Base-by-base conservation (phyloP, 2,797 vertebrate genomes). In the Acrossocheilus wenchowensis region DNA sequence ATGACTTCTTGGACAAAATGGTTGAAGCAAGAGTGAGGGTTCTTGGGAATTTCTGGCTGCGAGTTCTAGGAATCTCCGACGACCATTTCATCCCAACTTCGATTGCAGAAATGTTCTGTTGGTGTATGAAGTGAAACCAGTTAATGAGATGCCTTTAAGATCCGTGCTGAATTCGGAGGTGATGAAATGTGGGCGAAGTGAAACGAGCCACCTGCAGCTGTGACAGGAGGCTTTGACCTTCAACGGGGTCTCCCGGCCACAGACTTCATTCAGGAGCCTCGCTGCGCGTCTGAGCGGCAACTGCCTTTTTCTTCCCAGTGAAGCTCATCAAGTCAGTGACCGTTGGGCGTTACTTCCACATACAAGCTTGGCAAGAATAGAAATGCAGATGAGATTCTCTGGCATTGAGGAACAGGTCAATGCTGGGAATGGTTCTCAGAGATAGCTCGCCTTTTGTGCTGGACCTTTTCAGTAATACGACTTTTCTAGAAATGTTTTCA, bases 311-410 rank as follows among this genome's bases (percentile, higher is more conserved):
- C 89, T 91, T 92, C 90, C 80, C 71, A 74, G 66, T 68, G 86
- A 87, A 77, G 92, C 94, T 94, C 92, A 90, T 92, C 91, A 89
- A 96, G 95, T 95, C 96, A 94, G 93, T 91, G 92, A 93, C 94
- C 90, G 90, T 93, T 95, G 96, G 96, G 95, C 93, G 92, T 97
- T 93, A 96, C 96, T 97, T 97, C 96, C 96, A 96, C 95, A 95
- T 95, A 96, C 95, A 96, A 95, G 95, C 92, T 87, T 89, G 92
- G 92, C 93, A 95, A 93, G 95, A 97, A 97, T 94, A 95, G 96
- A 97, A 97, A 97, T 97, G 97, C 95, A 97, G 96, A 97, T 97
- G 92, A 97, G 94, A 93, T 92, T 93, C 94, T 94, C 92, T 91
- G 93, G 95, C 95, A 93, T 95, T 94, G 93, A 96, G 92, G 94